These are phyloP conservation scores for Adoxophyes honmai DNA, from an alignment of 1,140 invertebrate species.

Conservation along the genomic window DNA sequence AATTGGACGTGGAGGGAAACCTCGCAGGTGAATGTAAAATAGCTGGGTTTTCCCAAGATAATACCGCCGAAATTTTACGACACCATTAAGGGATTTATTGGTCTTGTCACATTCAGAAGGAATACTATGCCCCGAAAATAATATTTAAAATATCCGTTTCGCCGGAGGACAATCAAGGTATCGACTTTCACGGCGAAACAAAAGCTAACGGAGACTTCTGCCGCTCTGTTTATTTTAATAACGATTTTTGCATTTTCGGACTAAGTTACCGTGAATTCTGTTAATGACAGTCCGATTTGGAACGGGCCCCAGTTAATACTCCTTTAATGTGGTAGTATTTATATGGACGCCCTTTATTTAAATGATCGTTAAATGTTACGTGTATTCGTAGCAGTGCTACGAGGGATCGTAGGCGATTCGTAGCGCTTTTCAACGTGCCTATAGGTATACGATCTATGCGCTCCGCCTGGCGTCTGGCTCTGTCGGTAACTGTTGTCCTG, in stretches of 20 bases:
- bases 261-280: neutral
- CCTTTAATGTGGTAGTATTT: no score
- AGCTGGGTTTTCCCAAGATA: conserved; percentile 73
- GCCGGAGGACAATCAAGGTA: conserved; percentile 18
- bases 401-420: conserved; percentile 25
- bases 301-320: neutral
- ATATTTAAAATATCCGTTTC: conserved; percentile 34
- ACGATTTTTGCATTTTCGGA: conserved; percentile 1
- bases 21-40: conserved; percentile 75
- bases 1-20: conserved; percentile 74
- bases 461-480: conserved; percentile 27
- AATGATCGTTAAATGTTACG: conserved; percentile 16
- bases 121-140: conserved; percentile 59
- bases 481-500: conserved; percentile 67
- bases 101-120: conserved; percentile 63
- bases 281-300: conserved; percentile 7
- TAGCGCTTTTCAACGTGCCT: conserved; percentile 31
- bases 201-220: conserved; percentile 4
- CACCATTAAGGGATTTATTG: conserved; percentile 74
- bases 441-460: conserved; percentile 32
- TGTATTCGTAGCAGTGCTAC: conserved; percentile 22
- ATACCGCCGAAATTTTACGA: conserved; percentile 73
- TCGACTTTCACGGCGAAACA: conserved; percentile 18
- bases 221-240: conserved; percentile 11
- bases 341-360: no score